phyloP scores from a whole-genome alignment of 2,113 vertebrate genomes.

The Sceloporus undulatus region DNA sequence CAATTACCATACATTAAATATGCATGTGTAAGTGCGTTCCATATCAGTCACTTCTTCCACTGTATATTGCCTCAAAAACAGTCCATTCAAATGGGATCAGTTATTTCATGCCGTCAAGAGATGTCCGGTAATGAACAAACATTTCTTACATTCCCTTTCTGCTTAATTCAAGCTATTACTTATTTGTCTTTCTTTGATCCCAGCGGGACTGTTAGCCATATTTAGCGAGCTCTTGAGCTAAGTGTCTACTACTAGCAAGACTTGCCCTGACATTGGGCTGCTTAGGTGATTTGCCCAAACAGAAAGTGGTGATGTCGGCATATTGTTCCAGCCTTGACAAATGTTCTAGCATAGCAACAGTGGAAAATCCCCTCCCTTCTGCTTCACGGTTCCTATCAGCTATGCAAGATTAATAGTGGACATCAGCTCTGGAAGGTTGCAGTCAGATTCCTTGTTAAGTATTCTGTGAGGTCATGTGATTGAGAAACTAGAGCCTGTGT shows the following conservation, averaged over 20 bases:
- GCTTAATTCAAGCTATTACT: neutral
- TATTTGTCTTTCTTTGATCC: neutral
- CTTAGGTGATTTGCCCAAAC: conserved; percentile 9
- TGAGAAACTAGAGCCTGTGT: conserved; percentile 38
- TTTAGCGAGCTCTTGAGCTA: neutral
- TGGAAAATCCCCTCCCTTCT: conserved; percentile 5
- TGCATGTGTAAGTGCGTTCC: neutral
- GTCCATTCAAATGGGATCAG: neutral
- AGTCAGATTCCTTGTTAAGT: neutral
- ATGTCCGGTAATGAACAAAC: neutral
- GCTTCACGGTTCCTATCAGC: neutral
- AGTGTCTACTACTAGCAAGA: neutral
- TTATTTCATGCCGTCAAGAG: neutral
- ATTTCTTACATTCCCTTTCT: neutral
- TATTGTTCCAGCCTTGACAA: conserved; percentile 7
- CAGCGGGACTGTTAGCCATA: neutral
- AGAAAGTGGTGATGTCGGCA: neutral
- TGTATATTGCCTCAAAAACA: neutral
- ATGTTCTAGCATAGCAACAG: neutral
- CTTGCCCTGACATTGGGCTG: conserved; percentile 18
- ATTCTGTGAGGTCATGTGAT: neutral
- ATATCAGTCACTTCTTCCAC: neutral
- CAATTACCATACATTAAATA: neutral
- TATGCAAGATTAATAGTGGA: neutral
- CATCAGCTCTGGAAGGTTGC: neutral